Percentiles rank a stretch among this genome's conserved stretches.
phyloP scores from a whole-genome alignment of 2,888 invertebrate species.

The Hecatera dysodea region DNA sequence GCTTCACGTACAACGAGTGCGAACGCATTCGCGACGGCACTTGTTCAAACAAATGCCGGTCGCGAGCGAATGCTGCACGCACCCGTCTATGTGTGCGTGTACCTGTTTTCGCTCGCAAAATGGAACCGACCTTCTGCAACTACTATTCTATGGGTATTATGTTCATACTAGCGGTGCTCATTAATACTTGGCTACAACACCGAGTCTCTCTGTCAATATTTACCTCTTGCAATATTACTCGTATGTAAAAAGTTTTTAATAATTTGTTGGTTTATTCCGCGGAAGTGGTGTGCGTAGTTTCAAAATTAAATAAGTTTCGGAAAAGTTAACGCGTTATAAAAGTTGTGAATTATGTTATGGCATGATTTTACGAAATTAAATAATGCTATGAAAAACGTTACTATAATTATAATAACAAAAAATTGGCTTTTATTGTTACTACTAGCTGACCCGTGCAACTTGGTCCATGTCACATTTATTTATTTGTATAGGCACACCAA shows the following conservation, averaged over 20 bases:
- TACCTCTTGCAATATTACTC: constrained; percentile 20
- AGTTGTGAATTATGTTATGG: neutral
- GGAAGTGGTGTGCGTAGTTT: constrained; percentile 18
- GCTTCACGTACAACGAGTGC: neutral
- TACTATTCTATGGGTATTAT: neutral
- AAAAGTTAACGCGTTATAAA: constrained; percentile 1
- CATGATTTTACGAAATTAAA: neutral
- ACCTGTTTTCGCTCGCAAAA: too few relatives aligned
- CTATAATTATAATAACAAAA: too few relatives aligned
- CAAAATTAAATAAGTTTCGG: constrained; percentile 26
- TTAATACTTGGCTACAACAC: constrained; percentile 49
- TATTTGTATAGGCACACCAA: too few relatives aligned
- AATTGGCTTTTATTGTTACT: too few relatives aligned
- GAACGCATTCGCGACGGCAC: neutral
- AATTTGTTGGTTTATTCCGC: constrained; percentile 23
- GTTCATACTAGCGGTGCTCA: constrained; percentile 36
- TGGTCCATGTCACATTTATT: too few relatives aligned
- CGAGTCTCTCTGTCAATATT: constrained; percentile 46
- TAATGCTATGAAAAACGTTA: too few relatives aligned
- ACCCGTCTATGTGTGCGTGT: neutral
- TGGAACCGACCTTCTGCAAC: constrained; percentile 3
- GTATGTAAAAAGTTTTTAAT: constrained; percentile 33
- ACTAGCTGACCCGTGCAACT: too few relatives aligned
- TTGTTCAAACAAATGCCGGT: too few relatives aligned
- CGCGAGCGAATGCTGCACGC: neutral